phyloP scores from a whole-genome alignment of 2,113 vertebrate genomes.

The Sorex araneus region DNA sequence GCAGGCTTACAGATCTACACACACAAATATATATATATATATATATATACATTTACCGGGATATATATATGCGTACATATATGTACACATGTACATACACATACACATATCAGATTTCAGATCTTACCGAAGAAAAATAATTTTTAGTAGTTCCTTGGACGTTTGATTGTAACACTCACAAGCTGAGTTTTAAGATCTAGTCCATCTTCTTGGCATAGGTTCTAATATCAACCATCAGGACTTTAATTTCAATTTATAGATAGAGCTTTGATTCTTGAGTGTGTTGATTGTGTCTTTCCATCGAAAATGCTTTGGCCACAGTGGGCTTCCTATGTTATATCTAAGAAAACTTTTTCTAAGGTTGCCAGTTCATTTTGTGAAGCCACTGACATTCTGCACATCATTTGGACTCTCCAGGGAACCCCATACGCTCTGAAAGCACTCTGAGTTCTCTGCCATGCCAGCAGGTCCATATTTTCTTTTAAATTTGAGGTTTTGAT shows the following conservation, averaged over 20 bases:
- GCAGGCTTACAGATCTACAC: no score
- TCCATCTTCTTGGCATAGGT: not conserved
- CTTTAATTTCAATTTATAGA: not conserved
- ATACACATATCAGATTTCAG: no score
- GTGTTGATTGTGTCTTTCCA: not conserved
- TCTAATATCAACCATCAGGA: not conserved
- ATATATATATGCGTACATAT: no score
- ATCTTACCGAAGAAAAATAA: no score
- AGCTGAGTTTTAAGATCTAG: constrained; percentile 22
- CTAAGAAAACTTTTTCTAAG: not conserved
- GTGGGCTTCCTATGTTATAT: not conserved
- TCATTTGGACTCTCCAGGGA: not conserved
- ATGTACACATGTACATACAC: no score
- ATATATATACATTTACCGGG: no score
- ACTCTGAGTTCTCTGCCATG: not conserved
- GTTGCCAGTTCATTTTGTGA: not conserved
- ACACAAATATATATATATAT: no score
- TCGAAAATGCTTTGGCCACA: not conserved
- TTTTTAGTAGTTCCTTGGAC: not conserved
- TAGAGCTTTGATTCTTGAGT: not conserved
- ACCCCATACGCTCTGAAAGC: not conserved
- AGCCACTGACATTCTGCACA: not conserved
- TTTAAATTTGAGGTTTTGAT: constrained; percentile 30
- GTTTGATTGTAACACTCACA: not conserved
- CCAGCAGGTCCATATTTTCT: constrained; percentile 5